Evolutionary conservation across 2,888 invertebrate species (phyloP).

Genomic region (Podabrus alpinus): DNA sequence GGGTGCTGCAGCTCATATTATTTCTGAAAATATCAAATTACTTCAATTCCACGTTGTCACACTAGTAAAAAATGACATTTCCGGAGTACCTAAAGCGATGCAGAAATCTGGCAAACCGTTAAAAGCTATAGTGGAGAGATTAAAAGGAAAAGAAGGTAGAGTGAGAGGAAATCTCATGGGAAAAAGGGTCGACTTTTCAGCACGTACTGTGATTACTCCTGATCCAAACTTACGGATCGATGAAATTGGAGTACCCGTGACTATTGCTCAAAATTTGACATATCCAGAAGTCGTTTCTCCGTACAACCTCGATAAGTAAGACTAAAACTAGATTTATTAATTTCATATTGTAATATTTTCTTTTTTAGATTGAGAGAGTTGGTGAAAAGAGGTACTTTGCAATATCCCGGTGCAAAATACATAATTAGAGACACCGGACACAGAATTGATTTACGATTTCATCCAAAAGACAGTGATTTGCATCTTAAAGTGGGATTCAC

Average conservation of each 20-base stretch:
- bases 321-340: conserved; percentile 29
- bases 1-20: conserved; percentile 96
- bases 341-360: not conserved
- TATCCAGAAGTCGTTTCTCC: conserved; percentile 99
- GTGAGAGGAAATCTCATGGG: conserved; percentile 99
- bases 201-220: conserved; percentile 97
- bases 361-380: conserved; percentile 75
- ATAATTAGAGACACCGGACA: conserved; percentile 99
- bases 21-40: conserved; percentile 96
- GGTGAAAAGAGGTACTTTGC: conserved; percentile 94
- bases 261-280: conserved; percentile 98
- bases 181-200: conserved; percentile 99
- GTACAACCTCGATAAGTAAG: conserved; percentile 93
- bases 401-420: conserved; percentile 99
- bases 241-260: conserved; percentile 95
- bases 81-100: conserved; percentile 96
- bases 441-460: conserved; percentile 95
- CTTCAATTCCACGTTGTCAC: conserved; percentile 98
- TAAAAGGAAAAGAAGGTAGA: conserved; percentile 98
- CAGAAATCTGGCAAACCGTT: conserved; percentile 99
- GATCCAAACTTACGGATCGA: conserved; percentile 94
- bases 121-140: conserved; percentile 94
- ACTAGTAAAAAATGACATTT: conserved; percentile 97
- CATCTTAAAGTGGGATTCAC: conserved; percentile 95
- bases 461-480: conserved; percentile 97